A percentile compares a stretch with the other conserved stretches of the same genome.
phyloP scores from a whole-genome alignment of 2,113 vertebrate species.

The Onychorhynchus coronatus region DNA sequence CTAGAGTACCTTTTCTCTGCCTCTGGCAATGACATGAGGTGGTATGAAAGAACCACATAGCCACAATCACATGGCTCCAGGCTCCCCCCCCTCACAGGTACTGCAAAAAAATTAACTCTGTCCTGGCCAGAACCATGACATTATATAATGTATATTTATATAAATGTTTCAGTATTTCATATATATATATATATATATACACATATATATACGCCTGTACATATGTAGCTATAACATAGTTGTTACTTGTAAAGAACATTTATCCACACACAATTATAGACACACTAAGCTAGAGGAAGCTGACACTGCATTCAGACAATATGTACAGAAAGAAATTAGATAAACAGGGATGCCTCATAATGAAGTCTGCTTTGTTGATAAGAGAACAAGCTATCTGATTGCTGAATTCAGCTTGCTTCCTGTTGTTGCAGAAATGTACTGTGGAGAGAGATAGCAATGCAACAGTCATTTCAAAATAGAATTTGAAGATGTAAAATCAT shows the following conservation, averaged over 20 bases:
- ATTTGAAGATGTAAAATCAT: neutral
- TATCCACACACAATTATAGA: neutral
- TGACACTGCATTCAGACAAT: neutral
- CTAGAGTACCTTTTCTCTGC: neutral
- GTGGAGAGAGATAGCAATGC: neutral
- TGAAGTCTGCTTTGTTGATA: neutral
- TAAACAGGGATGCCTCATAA: neutral
- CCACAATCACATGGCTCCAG: neutral
- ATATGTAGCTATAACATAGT: neutral
- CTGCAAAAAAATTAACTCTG: neutral
- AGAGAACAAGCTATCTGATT: neutral
- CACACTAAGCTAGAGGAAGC: neutral
- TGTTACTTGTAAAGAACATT: neutral
- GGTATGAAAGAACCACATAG: neutral
- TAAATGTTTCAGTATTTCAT: rapidly evolving
- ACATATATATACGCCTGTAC: rapidly evolving
- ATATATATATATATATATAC: rapidly evolving
- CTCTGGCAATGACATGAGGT: neutral
- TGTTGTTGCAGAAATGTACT: neutral
- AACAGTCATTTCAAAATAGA: neutral
- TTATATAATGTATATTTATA: neutral
- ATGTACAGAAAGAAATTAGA: neutral
- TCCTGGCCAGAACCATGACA: neutral
- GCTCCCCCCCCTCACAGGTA: neutral
- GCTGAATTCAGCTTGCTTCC: neutral